Base-by-base conservation (phyloP, 2,797 vertebrate genomes). In the Fistularia tabacaria region DNA sequence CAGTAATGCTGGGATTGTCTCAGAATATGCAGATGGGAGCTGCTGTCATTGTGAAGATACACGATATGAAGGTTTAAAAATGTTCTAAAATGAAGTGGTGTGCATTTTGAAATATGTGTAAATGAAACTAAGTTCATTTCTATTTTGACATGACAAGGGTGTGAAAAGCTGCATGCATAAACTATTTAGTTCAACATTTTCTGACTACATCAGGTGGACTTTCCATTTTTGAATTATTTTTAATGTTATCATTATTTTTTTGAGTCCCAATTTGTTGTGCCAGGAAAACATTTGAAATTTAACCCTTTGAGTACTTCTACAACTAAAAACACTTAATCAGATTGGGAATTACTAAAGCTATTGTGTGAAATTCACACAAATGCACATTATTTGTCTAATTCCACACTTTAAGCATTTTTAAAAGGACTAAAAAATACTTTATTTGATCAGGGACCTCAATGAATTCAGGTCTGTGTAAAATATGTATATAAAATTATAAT, bases 261-360 rank as follows among this genome's bases (percentile, higher is more conserved):
- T 46, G 62, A 51, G 74, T 57, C 60, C 41, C 47, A 49, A 60
- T 64, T 76, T 44, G 39, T 51, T 51, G 43, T 66, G 15, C 47
- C 46, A 85, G 86, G 81, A 90, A 91, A 92, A 92, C 93, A 91
- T 91, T 88, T 90, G 87, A 91, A 90, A 91, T 95, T 95, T 94
- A 95, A 95, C 95, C 94, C 95, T 97, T 94, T 95, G 94, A 96
- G 94, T 96, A 95, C 93, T 94, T 95, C 92, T 92, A 89, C 92
- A 88, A 92, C 92, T 79, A 89, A 86, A 59, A 2, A 14, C 45
- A 46, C 45, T 13, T 3, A 1, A 1, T 40, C 39, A 40, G 39
- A 40, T 40, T 40, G 38, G 25, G 25, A 25, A 25, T 25, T 25
- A 25, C 25, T 25, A 54, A 66, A 66, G 38, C 51, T 49, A 62